Percentiles rank a stretch among this genome's conserved stretches.
Evolutionary conservation across 2,113 vertebrate genomes (phyloP).

Genomic region (Tapirus terrestris): DNA sequence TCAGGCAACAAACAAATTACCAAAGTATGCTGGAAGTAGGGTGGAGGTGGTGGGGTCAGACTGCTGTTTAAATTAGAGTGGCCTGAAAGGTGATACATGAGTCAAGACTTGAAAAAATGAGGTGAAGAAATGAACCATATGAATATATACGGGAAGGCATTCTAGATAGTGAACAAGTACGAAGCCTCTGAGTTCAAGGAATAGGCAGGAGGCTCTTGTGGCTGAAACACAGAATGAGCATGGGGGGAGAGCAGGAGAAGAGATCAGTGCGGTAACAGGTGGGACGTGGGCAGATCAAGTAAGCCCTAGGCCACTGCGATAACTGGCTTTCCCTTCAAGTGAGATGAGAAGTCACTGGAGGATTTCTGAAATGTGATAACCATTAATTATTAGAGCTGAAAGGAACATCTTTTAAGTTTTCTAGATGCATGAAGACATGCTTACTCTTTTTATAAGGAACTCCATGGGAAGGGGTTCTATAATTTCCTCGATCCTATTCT

Average conservation of each 20-base stretch:
- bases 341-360: background rate
- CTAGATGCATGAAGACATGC: background rate
- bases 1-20: background rate
- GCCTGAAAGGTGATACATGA: background rate
- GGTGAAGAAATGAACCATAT: background rate
- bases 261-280: fast-evolving
- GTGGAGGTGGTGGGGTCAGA: background rate
- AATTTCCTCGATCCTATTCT: background rate
- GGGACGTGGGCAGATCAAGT: background rate
- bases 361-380: background rate
- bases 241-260: background rate
- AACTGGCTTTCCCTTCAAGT: background rate
- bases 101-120: background rate
- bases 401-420: background rate
- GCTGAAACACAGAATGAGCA: background rate
- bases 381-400: background rate
- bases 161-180: background rate
- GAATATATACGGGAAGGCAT: background rate
- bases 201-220: background rate
- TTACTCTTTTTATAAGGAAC: background rate
- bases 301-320: fast-evolving
- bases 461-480: background rate
- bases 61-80: background rate
- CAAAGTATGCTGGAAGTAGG: background rate
- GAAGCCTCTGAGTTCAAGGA: background rate